Conservation (phyloP, 2,113 vertebrate genomes). For the Atlantisia rogersi region DNA sequence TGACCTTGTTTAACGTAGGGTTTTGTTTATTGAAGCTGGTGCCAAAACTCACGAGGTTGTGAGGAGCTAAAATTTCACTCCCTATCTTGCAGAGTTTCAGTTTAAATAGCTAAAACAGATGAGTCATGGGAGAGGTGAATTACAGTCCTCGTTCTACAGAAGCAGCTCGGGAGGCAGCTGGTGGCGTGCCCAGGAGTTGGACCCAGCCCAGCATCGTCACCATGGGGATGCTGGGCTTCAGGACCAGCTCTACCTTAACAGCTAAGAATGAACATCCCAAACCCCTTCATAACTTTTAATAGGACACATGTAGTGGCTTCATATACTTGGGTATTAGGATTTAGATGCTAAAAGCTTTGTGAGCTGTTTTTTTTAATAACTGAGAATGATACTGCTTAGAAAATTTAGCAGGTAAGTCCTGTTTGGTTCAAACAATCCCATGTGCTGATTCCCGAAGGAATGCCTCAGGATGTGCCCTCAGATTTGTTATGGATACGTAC, state of each 20-base stretch:
- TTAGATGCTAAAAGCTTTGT: neutral
- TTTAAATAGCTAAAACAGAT: neutral
- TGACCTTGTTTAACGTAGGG: neutral
- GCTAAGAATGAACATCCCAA: neutral
- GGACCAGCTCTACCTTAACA: neutral
- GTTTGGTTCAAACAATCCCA: neutral
- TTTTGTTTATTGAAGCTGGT: neutral
- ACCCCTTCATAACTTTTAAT: neutral
- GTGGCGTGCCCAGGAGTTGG: neutral
- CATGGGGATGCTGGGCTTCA: neutral
- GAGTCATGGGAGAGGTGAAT: neutral
- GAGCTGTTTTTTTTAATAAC: constrained; percentile 1
- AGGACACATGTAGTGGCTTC: neutral
- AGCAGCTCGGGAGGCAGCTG: neutral
- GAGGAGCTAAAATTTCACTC: constrained; percentile 20
- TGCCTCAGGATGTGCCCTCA: neutral
- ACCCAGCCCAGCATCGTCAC: neutral
- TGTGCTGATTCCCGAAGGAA: neutral
- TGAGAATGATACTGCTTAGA: neutral
- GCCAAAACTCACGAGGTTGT: constrained; percentile 21
- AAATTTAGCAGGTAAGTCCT: neutral
- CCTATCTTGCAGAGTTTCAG: neutral
- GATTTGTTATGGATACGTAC: neutral
- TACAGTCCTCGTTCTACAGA: neutral
- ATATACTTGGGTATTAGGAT: neutral